These are phyloP conservation scores for Rhizoglyphus robini DNA, from an alignment of 1,140 invertebrate genomes.

Conservation along the genomic window DNA sequence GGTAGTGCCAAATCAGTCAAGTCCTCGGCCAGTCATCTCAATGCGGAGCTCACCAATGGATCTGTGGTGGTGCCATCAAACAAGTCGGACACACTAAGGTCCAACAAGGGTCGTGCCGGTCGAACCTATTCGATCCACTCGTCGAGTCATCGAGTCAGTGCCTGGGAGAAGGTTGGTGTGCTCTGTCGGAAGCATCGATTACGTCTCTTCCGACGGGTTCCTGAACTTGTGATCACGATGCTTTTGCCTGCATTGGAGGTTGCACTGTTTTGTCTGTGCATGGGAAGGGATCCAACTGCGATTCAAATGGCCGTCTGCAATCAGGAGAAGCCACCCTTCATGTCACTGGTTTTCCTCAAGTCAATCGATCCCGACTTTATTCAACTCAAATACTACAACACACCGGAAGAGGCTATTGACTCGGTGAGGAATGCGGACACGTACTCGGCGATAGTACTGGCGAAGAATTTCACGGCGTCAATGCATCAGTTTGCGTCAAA, in stretches of 20 bases:
- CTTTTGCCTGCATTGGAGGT: constrained; percentile 79
- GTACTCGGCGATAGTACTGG: constrained; percentile 18
- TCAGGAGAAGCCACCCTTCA: constrained; percentile 27
- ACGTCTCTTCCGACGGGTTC: constrained; percentile 20
- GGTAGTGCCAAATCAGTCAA: too few relatives aligned
- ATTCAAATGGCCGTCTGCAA: constrained; percentile 64
- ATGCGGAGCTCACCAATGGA: too few relatives aligned
- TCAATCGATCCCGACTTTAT: constrained; percentile 19
- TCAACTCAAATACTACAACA: constrained; percentile 10
- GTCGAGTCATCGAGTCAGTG: neutral
- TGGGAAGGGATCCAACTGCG: constrained; percentile 72
- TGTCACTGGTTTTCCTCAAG: constrained; percentile 7
- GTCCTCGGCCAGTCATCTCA: too few relatives aligned
- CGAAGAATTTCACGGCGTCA: constrained; percentile 16
- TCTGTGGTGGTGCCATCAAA: too few relatives aligned
- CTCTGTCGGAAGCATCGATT: constrained; percentile 23
- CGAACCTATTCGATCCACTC: constrained; percentile 8
- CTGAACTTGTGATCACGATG: constrained; percentile 77
- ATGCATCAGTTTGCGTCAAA: neutral
- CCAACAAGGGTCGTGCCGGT: too few relatives aligned
- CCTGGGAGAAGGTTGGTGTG: neutral
- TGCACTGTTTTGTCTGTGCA: constrained; percentile 84
- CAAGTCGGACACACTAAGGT: too few relatives aligned
- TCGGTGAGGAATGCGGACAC: constrained; percentile 21
- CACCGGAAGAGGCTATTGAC: constrained; percentile 17